Base-by-base conservation (phyloP, 2,113 vertebrate species). In the Pao palembangensis region DNA sequence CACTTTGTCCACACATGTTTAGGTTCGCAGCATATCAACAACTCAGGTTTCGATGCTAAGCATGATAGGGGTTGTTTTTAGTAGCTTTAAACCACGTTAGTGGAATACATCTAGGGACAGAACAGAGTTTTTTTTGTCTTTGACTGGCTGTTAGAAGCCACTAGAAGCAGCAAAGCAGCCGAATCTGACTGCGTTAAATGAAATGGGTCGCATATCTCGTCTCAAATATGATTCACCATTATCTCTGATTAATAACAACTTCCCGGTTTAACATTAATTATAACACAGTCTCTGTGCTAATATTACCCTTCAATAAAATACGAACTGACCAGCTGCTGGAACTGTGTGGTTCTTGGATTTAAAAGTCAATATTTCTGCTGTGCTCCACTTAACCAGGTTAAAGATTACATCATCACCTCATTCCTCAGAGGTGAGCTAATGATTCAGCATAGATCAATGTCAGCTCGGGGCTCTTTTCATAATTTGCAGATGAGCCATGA, bases 401-500 rank as follows among this genome's bases (percentile, higher is more conserved):
- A 53, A 71, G 58, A 66, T 48, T 43, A 78, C 44, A 34, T 68
- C 12, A 49, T 65, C 66, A 76, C 18, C 56, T 58, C 52, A 64
- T 62, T 69, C 54, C 79, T 49, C 54, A 23, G 23, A 59, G 25
- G 28, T 28, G 31, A 76, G 62, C 64, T 80, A 81, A 73, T 48
- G 71, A 78, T 71, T 66, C 65, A 63, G 61, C 44, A 72, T 23
- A 53, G 55, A 78, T 70, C 57, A 3, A 67, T 82, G 57, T 80
- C 63, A 49, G 51, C 67, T 61, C 42, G 17, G 52, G 42, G 58
- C 42, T 62, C 74, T 61, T 72, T 68, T 73, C 43, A 62, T 68
- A 76, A 63, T 76, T 74, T 66, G 31, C 73, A 76, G 64, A 80
- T 42, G 67, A 47, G 8, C 43, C 56, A 71, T 81, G 54, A 80